A percentile compares a stretch with the other conserved stretches of the same genome.
phyloP scores from a whole-genome alignment of 2,113 vertebrate species.

The Perca fluviatilis region DNA sequence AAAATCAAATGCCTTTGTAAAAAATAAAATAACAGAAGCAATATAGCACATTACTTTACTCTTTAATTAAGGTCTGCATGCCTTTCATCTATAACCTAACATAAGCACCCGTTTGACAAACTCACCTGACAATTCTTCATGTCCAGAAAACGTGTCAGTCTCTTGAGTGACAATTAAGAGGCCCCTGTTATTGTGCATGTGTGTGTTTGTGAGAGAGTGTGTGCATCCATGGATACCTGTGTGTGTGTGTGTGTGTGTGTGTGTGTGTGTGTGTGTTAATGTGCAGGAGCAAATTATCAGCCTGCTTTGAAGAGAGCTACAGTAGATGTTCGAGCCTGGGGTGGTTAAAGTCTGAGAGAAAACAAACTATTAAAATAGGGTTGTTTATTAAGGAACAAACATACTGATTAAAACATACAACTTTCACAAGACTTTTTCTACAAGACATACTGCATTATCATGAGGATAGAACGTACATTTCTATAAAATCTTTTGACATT shows the following conservation, averaged over 20 bases:
- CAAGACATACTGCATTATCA: constrained; percentile 79
- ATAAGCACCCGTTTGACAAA: constrained; percentile 81
- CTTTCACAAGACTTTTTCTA: constrained; percentile 80
- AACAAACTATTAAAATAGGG: constrained; percentile 76
- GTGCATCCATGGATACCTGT: constrained; percentile 44
- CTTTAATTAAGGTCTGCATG: background rate
- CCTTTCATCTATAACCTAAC: constrained; percentile 40
- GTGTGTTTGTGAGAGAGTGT: constrained; percentile 22
- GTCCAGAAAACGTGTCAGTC: constrained; percentile 84
- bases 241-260: constrained; percentile 72
- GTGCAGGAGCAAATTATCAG: background rate
- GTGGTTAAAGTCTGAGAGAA: constrained; percentile 48
- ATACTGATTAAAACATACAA: constrained; percentile 78
- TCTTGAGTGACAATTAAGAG: constrained; percentile 55
- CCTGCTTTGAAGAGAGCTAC: background rate
- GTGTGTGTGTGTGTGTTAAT: background rate
- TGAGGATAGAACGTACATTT: constrained; percentile 74
- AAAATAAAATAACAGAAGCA: background rate
- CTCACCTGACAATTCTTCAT: constrained; percentile 88
- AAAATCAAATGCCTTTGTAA: background rate
- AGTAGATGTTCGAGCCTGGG: background rate
- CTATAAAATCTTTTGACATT: constrained; percentile 83
- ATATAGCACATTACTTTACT: constrained; percentile 52
- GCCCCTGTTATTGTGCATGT: constrained; percentile 5
- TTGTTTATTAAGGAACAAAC: constrained; percentile 78